A percentile compares a stretch with the other conserved stretches of the same genome.
These are phyloP conservation scores for Dromaius novaehollandiae DNA, from an alignment of 2,113 vertebrate species.

Conservation along the genomic window DNA sequence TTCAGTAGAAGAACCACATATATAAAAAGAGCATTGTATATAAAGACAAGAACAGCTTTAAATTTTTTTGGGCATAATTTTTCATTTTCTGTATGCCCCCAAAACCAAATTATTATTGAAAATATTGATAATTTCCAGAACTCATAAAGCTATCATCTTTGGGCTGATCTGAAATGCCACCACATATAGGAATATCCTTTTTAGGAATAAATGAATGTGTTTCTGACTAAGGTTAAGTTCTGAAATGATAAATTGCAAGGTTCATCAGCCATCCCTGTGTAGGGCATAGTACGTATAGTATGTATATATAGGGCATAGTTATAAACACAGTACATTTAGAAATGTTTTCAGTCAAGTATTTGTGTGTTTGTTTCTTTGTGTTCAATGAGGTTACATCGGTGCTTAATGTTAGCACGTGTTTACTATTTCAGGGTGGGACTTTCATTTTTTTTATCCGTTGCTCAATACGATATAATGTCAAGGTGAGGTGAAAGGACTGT, in stretches of 20 bases:
- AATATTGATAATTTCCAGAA: not conserved
- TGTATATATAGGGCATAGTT: not conserved
- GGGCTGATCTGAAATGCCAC: not conserved
- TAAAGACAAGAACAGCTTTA: not conserved
- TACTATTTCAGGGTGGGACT: not conserved
- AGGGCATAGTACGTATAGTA: not conserved
- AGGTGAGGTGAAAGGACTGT: not conserved
- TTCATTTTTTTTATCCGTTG: not conserved
- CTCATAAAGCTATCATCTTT: not conserved
- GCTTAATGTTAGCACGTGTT: not conserved
- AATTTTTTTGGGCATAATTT: not conserved
- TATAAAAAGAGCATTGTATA: not conserved
- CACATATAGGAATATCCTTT: not conserved
- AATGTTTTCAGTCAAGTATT: not conserved
- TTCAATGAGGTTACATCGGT: not conserved
- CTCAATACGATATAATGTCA: rapidly evolving
- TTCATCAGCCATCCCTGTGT: not conserved
- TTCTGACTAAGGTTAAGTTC: not conserved
- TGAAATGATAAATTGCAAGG: not conserved
- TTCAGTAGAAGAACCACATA: not conserved
- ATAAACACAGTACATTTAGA: not conserved
- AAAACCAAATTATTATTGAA: not conserved
- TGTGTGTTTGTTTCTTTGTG: not conserved
- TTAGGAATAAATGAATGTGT: not conserved
- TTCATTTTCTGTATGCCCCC: not conserved